These are phyloP conservation scores for Atta texana DNA, from an alignment of 1,140 invertebrate genomes.

Conservation along the genomic window DNA sequence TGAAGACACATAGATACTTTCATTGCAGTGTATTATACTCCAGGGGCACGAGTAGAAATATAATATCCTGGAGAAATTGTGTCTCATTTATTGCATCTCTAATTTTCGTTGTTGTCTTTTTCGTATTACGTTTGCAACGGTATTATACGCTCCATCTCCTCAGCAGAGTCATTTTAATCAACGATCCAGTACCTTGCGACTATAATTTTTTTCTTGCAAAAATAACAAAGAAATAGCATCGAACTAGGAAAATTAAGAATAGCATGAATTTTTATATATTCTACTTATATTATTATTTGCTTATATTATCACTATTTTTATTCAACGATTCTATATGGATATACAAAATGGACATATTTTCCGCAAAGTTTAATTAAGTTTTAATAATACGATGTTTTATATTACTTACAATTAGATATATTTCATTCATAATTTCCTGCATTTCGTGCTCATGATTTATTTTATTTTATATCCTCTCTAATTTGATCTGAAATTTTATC, in stretches of 20 bases:
- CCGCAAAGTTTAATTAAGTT: background rate
- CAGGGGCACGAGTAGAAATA: background rate
- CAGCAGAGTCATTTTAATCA: conserved; percentile 47
- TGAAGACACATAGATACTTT: conserved; percentile 15
- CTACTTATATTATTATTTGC: too few species aligned
- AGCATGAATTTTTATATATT: background rate
- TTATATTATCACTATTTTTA: background rate
- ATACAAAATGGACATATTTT: background rate
- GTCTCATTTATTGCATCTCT: conserved; percentile 51
- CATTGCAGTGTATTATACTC: background rate
- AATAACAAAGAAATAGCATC: background rate
- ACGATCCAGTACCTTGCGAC: conserved; percentile 12
- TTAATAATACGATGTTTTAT: conserved; percentile 1
- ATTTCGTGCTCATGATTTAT: background rate
- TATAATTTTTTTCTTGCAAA: conserved; percentile 17
- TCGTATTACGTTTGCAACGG: conserved; percentile 39
- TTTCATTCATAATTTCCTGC: background rate
- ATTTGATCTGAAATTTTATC: background rate
- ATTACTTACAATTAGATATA: background rate
- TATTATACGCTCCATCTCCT: conserved; percentile 46
- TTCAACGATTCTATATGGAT: background rate
- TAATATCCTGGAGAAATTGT: conserved; percentile 52
- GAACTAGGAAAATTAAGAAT: background rate
- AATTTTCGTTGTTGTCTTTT: conserved; percentile 48
- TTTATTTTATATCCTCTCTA: background rate